Evolutionary conservation across 2,113 vertebrate species (phyloP).

Genomic region (Chaetodon trifascialis): DNA sequence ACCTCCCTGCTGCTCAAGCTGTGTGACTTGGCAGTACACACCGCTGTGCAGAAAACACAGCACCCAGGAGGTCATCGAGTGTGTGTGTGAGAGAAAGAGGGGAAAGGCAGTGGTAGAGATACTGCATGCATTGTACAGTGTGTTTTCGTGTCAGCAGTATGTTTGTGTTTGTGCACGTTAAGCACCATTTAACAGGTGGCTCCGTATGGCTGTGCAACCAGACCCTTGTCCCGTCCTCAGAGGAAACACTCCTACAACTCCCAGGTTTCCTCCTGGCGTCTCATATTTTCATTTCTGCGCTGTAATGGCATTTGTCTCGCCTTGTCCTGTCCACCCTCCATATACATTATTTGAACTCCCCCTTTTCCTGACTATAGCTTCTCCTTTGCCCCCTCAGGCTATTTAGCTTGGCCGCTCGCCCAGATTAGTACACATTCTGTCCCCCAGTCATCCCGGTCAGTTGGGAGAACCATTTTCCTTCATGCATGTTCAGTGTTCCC

Average conservation of each 20-base stretch:
- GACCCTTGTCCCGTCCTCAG: conserved; percentile 41
- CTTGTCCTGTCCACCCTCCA: conserved; percentile 36
- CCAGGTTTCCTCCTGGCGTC: conserved; percentile 51
- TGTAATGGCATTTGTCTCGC: conserved; percentile 63
- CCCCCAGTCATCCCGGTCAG: conserved; percentile 51
- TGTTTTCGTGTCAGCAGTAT: conserved; percentile 40
- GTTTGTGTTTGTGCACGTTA: conserved; percentile 61
- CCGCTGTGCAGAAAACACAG: conserved; percentile 56
- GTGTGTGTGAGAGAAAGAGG: conserved; percentile 50
- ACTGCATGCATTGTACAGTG: conserved; percentile 10
- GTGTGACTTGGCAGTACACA: conserved; percentile 82
- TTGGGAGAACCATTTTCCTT: conserved; percentile 72
- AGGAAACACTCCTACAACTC: conserved; percentile 54
- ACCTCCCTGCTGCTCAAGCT: conserved; percentile 81
- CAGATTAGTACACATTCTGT: conserved; percentile 52
- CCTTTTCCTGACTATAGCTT: conserved; percentile 29
- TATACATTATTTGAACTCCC: conserved; percentile 62
- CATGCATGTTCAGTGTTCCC: conserved; percentile 58
- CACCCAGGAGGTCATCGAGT: conserved; percentile 63
- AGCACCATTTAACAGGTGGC: conserved; percentile 79
- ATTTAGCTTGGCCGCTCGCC: conserved; percentile 73
- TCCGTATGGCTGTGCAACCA: conserved; percentile 57
- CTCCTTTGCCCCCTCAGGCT: conserved; percentile 51
- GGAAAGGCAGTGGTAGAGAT: conserved; percentile 20
- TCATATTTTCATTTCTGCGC: conserved; percentile 52